Conservation (phyloP, 2,797 vertebrate genomes). For the Enteromius paludinosus region DNA sequence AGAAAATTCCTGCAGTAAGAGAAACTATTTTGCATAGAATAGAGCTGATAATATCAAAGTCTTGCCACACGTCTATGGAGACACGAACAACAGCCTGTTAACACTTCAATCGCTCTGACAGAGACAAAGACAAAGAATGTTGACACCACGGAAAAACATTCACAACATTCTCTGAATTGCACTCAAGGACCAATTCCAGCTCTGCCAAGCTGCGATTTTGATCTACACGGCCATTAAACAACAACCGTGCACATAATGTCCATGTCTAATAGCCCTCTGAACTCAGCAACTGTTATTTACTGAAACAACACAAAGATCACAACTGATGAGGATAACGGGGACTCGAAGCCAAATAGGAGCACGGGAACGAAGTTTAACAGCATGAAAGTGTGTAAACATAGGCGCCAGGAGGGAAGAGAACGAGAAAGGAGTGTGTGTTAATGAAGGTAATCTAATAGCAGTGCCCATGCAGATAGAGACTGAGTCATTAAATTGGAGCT, state of each 20-base stretch:
- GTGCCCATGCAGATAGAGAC: conserved; percentile 47
- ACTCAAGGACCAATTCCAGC: conserved; percentile 53
- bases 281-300: conserved; percentile 45
- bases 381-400: conserved; percentile 48
- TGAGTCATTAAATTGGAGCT: conserved; percentile 58
- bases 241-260: conserved; percentile 57
- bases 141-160: conserved; percentile 32
- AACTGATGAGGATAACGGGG: conserved; percentile 37
- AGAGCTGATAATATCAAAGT: conserved; percentile 40
- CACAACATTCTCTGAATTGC: conserved; percentile 42
- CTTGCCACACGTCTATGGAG: conserved; percentile 12
- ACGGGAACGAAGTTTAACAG: conserved; percentile 38
- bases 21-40: conserved; percentile 24
- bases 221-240: conserved; percentile 57
- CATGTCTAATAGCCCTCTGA: conserved; percentile 54
- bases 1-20: conserved; percentile 24
- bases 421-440: conserved; percentile 39
- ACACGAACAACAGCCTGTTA: conserved; percentile 29
- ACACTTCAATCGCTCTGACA: conserved; percentile 27
- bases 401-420: conserved; percentile 24
- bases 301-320: conserved; percentile 38
- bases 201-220: conserved; percentile 45
- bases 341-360: conserved; percentile 36
- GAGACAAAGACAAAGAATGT: conserved; percentile 48
- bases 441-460: conserved; percentile 30